Percentiles rank a stretch among this genome's conserved stretches.
These are phyloP conservation scores for Hylaeus anthracinus DNA, from an alignment of 1,140 invertebrate species.

Conservation along the genomic window DNA sequence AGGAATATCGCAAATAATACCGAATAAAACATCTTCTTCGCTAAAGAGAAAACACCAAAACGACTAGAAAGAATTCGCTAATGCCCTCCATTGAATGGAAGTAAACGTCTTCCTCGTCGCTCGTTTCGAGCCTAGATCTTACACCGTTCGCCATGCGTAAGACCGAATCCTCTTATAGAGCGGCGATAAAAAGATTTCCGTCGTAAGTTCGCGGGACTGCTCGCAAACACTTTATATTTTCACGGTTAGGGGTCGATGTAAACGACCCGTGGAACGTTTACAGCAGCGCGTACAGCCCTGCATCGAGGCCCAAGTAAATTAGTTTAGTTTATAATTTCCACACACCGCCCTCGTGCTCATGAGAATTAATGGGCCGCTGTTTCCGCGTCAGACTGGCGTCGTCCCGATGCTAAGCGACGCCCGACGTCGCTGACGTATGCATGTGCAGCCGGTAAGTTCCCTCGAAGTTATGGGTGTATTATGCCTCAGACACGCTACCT, in stretches of 20 bases:
- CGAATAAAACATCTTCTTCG: background rate
- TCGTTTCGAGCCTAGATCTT: background rate
- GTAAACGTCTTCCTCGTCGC: background rate
- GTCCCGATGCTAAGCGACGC: conserved; percentile 58
- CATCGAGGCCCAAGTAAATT: conserved; percentile 57
- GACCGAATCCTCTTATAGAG: conserved; percentile 16
- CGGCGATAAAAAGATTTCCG: conserved; percentile 36
- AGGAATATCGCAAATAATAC: background rate
- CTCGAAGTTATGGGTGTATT: conserved; percentile 43
- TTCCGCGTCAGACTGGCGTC: conserved; percentile 61
- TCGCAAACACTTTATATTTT: conserved; percentile 36
- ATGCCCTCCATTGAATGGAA: background rate
- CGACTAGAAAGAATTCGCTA: background rate
- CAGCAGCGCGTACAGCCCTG: background rate
- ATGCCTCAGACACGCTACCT: conserved; percentile 31
- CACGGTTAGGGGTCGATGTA: conserved; percentile 50
- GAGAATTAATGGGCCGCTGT: conserved; percentile 62
- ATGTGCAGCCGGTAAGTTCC: conserved; percentile 47
- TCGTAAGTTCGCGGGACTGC: conserved; percentile 22
- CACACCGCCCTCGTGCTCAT: conserved; percentile 41
- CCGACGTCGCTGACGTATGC: conserved; percentile 55
- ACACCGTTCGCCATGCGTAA: conserved; percentile 22
- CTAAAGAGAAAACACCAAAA: background rate
- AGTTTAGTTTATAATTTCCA: conserved; percentile 72
- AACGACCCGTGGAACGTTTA: conserved; percentile 24